Conservation (phyloP, 2,113 vertebrate genomes). For the Cololabis saira region DNA sequence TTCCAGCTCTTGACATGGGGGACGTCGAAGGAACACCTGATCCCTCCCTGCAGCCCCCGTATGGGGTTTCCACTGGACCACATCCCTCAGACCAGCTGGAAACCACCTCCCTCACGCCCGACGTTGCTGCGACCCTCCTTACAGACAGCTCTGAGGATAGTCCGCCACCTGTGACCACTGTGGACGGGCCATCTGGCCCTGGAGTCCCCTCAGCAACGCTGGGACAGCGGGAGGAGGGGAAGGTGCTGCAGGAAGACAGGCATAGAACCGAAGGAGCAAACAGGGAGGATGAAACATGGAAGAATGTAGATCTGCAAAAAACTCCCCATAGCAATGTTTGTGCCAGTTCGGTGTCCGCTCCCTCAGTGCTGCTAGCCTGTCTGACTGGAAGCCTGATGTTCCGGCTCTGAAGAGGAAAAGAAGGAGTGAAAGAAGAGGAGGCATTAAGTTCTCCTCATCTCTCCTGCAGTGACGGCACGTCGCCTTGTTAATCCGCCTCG, state of each 20-base stretch:
- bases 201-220: background rate
- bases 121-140: background rate
- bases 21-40: background rate
- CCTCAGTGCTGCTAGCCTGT: conserved; percentile 12
- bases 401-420: conserved; percentile 38
- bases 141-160: background rate
- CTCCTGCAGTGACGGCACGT: conserved; percentile 22
- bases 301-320: background rate
- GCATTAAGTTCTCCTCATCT: background rate
- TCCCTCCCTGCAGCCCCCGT: background rate
- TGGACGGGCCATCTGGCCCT: background rate
- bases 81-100: background rate
- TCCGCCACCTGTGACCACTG: background rate
- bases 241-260: background rate
- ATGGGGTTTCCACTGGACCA: background rate
- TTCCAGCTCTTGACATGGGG: background rate
- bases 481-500: conserved; percentile 6
- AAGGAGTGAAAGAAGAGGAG: conserved; percentile 1
- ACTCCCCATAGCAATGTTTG: background rate
- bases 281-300: background rate
- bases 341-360: background rate
- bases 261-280: background rate
- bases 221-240: background rate
- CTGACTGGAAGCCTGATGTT: conserved; percentile 35
- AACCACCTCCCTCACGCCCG: background rate